Evolutionary conservation across 2,113 vertebrate genomes (phyloP).

Genomic region (Neodon shergylaensis): DNA sequence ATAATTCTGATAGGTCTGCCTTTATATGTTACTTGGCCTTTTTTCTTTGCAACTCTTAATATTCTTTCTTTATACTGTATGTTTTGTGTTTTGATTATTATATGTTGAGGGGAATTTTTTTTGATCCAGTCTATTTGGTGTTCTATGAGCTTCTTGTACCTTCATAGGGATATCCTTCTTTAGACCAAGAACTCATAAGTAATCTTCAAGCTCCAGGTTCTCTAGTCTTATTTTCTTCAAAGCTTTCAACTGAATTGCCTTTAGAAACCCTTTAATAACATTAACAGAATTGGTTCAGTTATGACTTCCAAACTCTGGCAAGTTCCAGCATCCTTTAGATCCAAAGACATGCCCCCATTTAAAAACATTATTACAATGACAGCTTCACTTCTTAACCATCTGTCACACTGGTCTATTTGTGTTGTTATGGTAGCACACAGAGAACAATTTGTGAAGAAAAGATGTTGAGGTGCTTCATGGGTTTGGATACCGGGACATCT

Average conservation of each 20-base stretch:
- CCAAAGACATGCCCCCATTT: too few relatives aligned
- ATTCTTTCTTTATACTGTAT: too few relatives aligned
- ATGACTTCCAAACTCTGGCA: neutral
- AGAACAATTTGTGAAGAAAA: neutral
- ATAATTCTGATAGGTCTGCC: too few relatives aligned
- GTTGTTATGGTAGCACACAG: neutral
- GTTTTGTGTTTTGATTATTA: too few relatives aligned
- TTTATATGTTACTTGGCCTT: too few relatives aligned
- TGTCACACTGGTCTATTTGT: neutral
- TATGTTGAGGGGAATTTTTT: too few relatives aligned
- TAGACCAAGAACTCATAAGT: neutral
- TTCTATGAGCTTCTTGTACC: too few relatives aligned
- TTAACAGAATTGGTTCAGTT: neutral
- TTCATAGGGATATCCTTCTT: too few relatives aligned
- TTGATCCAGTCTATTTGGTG: too few relatives aligned
- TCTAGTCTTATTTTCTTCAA: neutral
- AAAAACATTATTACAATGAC: neutral
- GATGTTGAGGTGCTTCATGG: neutral
- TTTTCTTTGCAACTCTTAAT: too few relatives aligned
- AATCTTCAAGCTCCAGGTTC: neutral
- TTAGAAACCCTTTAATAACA: neutral
- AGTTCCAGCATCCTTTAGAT: neutral
- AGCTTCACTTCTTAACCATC: neutral
- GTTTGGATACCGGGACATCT: neutral
- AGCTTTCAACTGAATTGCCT: neutral